Evolutionary conservation across 2,888 invertebrate genomes (phyloP), one percentile per base, ranked within the genome.

Genomic region (Caenorhabditis sp.): DNA sequence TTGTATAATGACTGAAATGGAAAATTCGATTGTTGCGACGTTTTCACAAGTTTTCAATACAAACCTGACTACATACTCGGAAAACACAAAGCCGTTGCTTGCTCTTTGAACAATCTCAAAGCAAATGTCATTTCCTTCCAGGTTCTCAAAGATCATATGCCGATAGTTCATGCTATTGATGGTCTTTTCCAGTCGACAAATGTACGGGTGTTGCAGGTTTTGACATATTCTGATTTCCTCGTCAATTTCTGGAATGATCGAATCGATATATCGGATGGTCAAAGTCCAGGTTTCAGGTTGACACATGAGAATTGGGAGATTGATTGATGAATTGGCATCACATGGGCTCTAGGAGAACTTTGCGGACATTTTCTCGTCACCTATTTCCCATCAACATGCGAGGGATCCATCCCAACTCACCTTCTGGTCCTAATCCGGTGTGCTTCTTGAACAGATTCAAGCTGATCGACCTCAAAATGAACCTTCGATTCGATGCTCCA

Each of bases 41-140:
- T 2, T 7, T 5, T 3, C 3, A 4, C 41, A 26, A n/a, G 15
- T 27, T 1, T 15, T 17, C 17, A n/a, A 9, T 11, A 30, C 48
- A 92, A 91, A 96, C 96, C 96, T 97, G 82, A 96, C 96, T 62
- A 99, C 99, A 45, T 97, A 96, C 92, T 99, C 99, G 89, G 98
- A 99, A 91, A 99, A 99, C 74, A 96, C 96, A 91, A 99, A 99
- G 80, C 99, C 98, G 61, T 95, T 94, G 32, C 94, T 93, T 24
- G 98, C 98, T 43, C 88, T 68, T 65, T 85, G 83, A 17, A 87
- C 88, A 43, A 88, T 83, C 50, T 99, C 99, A 91, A 95, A 96
- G 91, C 97, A 98, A 84, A 99, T 93, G 91, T 99, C 99, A 52
- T 95, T 95, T 50, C 99, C 99, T 90, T 98, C 97, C 95, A 97